These are phyloP conservation scores for Limnephilus rhombicus DNA, from an alignment of 2,888 invertebrate genomes.

Conservation along the genomic window DNA sequence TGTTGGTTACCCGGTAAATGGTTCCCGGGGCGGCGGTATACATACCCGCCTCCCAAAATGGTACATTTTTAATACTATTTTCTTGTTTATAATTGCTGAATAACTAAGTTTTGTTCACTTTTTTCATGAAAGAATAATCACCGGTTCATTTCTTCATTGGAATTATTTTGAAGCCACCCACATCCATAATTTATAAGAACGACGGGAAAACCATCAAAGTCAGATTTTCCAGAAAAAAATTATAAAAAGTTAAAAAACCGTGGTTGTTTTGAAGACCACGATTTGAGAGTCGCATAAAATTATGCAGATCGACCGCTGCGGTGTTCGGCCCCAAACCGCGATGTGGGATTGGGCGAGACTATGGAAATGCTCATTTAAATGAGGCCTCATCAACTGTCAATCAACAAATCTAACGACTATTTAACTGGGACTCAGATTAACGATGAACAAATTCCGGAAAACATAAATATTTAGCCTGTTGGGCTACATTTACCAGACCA, in stretches of 20 bases:
- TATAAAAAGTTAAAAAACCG: not conserved
- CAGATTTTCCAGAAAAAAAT: not conserved
- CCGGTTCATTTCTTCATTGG: not conserved
- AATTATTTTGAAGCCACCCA: not conserved
- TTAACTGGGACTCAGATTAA: not conserved
- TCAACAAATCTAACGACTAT: not conserved
- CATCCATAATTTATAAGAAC: not conserved
- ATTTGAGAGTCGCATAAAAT: slow-evolving; percentile 32
- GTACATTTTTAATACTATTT: too few relatives aligned
- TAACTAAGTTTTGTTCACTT: too few relatives aligned
- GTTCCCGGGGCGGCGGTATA: too few relatives aligned
- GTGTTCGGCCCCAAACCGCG: slow-evolving; percentile 13
- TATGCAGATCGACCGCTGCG: slow-evolving; percentile 19
- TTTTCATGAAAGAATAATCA: not conserved
- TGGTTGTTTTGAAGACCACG: not conserved
- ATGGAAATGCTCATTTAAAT: slow-evolving; percentile 19
- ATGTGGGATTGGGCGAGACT: not conserved
- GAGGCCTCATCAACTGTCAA: slow-evolving; percentile 39
- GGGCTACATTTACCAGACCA: not conserved
- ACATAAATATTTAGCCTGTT: too few relatives aligned
- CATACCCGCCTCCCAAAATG: too few relatives aligned
- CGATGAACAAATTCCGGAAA: not conserved
- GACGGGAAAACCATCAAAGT: not conserved
- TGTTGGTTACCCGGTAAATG: too few relatives aligned
- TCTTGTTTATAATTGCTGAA: too few relatives aligned